phyloP scores from a whole-genome alignment of 2,113 vertebrate genomes.

The Nycticorax nycticorax region DNA sequence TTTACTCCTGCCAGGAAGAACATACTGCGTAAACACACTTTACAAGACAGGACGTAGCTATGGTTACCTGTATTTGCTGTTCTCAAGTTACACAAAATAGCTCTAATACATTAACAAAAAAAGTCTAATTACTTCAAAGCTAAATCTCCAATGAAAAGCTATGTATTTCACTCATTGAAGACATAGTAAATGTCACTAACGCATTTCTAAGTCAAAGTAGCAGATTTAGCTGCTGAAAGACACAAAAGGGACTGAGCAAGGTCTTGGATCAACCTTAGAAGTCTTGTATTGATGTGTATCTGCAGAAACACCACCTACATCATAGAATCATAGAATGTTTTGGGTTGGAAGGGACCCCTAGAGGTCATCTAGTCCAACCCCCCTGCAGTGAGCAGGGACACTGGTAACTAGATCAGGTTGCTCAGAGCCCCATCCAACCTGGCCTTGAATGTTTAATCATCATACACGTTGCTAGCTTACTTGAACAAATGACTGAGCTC shows the following conservation, averaged over 20 bases:
- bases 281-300: neutral
- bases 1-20: neutral
- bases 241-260: neutral
- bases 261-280: neutral
- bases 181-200: neutral
- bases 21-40: neutral
- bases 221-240: neutral
- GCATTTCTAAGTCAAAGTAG: neutral
- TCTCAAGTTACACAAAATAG: neutral
- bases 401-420: too few species aligned
- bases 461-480: neutral
- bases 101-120: neutral
- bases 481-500: neutral
- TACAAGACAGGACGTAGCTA: neutral
- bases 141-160: neutral
- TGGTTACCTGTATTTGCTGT: neutral
- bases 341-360: too few species aligned
- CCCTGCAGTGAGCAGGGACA: too few species aligned
- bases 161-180: neutral
- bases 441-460: neutral
- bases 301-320: neutral
- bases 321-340: neutral
- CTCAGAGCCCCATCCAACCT: too few species aligned
- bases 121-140: neutral
- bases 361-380: too few species aligned